Evolutionary conservation across 1,140 invertebrate species (phyloP).

Genomic region (Aphis gossypii): DNA sequence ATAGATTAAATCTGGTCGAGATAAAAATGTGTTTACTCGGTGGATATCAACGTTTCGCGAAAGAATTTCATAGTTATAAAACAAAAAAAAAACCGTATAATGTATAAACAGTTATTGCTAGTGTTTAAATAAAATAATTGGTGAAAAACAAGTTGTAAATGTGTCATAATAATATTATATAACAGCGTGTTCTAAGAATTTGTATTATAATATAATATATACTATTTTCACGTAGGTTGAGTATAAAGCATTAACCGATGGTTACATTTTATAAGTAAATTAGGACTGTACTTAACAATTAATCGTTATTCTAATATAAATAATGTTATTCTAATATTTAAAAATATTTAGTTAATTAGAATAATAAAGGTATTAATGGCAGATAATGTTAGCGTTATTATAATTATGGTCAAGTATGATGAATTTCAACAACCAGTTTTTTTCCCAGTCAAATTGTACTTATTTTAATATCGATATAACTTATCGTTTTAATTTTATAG

Average conservation of each 20-base stretch:
- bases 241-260: not conserved
- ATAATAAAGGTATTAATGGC: not conserved
- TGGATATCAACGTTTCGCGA: not conserved
- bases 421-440: not conserved
- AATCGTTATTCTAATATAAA: not conserved
- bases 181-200: not conserved
- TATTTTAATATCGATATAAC: not conserved
- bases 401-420: not conserved
- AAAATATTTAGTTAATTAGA: not conserved
- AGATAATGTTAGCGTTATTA: not conserved
- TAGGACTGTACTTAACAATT: not conserved
- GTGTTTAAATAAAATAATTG: slow-evolving; percentile 9
- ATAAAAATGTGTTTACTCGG: slow-evolving; percentile 2
- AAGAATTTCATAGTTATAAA: slow-evolving; percentile 3
- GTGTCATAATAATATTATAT: slow-evolving; percentile 14
- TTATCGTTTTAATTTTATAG: not conserved
- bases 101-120: not conserved
- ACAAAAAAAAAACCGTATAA: not conserved
- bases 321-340: not conserved
- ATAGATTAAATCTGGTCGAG: not conserved
- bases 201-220: not conserved
- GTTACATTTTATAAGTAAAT: not conserved
- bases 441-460: not conserved
- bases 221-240: not conserved
- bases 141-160: not conserved